A percentile compares a stretch with the other conserved stretches of the same genome.
These are phyloP conservation scores for Illadopsis cleaveri DNA, from an alignment of 2,113 vertebrate genomes.

Conservation along the genomic window DNA sequence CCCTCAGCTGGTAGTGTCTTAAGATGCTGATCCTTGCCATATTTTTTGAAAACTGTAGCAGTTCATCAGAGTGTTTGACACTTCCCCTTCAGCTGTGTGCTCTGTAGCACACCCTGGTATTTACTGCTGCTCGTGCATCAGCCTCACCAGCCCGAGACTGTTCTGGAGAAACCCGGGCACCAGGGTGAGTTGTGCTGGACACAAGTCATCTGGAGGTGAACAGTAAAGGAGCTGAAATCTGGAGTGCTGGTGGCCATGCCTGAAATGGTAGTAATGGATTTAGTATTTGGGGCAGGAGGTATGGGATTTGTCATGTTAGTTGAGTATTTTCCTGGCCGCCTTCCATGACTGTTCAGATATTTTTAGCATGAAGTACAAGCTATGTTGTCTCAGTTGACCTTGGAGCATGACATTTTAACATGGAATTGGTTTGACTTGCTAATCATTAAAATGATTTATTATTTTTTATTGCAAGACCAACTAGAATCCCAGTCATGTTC, in stretches of 20 bases:
- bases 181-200: neutral
- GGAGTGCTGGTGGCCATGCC: neutral
- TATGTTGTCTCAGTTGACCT: constrained; percentile 54
- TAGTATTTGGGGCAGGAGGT: constrained; percentile 55
- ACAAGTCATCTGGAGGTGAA: neutral
- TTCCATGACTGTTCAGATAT: constrained; percentile 54
- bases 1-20: constrained; percentile 38
- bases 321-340: constrained; percentile 49
- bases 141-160: neutral
- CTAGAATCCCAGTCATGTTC: neutral
- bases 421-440: constrained; percentile 55
- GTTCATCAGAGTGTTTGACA: constrained; percentile 32
- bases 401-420: constrained; percentile 59
- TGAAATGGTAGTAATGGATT: constrained; percentile 49
- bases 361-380: constrained; percentile 51
- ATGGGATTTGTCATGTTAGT: constrained; percentile 60
- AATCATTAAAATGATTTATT: constrained; percentile 53
- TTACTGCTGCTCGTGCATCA: neutral
- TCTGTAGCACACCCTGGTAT: neutral
- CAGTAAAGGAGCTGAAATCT: neutral
- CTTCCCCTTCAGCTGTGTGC: constrained; percentile 29
- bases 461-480: constrained; percentile 37
- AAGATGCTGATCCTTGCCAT: constrained; percentile 50
- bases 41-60: constrained; percentile 56
- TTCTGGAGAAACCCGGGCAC: neutral